Base-by-base conservation (phyloP, 2,113 vertebrate genomes). In the Andinoacara biseriatus region DNA sequence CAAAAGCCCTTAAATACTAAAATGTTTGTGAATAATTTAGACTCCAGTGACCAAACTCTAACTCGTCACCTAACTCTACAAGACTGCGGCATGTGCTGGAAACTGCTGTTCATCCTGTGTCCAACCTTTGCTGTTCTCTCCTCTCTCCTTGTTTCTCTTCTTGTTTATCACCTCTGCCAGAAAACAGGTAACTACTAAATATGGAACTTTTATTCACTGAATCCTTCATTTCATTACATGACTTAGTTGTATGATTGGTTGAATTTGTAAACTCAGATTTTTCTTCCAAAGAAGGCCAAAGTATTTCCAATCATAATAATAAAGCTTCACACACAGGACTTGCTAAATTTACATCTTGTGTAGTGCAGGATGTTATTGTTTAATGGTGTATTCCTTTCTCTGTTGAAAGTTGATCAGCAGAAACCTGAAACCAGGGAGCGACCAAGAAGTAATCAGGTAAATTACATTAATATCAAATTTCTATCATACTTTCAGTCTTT, bases 71-170 rank as follows among this genome's bases (percentile, higher is more conserved):
- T 10, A 9, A 10, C 29, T 26, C n/a, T 38, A 18, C 11, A 1
- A 15, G 61, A 74, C 3, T 31, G 63, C 56, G 13, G 3, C 6
- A 7, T 29, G 20, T 88, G 76, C 49, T 85, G 87, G 84, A 84
- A 2, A 10, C 74, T 92, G 79, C 67, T 90, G 58, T 67, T 62
- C 26, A 67, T 35, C 24, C 40, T 93, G 38, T 91, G 80, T 86
- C 84, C 81, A 22, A 56, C 56, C 13, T 17, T 18, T n/a, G 74
- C 86, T 17, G 14, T 83, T 54, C 10, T 91, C 56, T 89, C 62
- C 24, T 52, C 76, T 67, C 40, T 91, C 13, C n/a, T 93, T 33
- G 80, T 80, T 2, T 62, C 78, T 1, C 5, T 77, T 69, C 7
- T 86, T 15, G 29, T 90, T 74, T 82, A 80, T 57, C 6, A 8